These are phyloP conservation scores for Ceryle rudis DNA, from an alignment of 2,797 vertebrate genomes.

Conservation along the genomic window DNA sequence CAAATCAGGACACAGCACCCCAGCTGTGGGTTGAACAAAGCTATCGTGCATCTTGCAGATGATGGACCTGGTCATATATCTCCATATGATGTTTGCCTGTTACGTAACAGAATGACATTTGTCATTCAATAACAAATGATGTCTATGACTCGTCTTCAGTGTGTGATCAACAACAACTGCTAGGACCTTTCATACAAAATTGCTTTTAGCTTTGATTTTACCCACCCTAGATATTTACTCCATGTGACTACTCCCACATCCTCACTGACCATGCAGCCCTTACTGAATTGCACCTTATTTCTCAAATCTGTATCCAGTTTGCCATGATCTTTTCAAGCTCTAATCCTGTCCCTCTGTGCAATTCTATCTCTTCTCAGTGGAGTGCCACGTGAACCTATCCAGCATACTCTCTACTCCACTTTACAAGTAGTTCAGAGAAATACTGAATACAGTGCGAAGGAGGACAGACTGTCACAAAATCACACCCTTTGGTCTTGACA, in stretches of 20 bases:
- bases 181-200: not conserved
- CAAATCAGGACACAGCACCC: not conserved
- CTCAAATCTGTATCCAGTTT: not conserved
- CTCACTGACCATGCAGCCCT: not conserved
- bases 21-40: not conserved
- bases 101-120: not conserved
- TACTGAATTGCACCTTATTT: not conserved
- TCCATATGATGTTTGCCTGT: not conserved
- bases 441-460: rapidly evolving
- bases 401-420: not conserved
- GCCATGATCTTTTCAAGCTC: not conserved
- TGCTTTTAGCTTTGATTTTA: not conserved
- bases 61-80: not conserved
- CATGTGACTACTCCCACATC: not conserved
- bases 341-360: not conserved
- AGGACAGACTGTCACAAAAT: not conserved
- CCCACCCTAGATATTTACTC: not conserved
- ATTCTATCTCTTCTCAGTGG: not conserved
- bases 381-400: not conserved
- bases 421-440: not conserved
- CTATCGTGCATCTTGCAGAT: not conserved
- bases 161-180: not conserved
- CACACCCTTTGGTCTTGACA: not conserved
- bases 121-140: no score
- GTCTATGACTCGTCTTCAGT: not conserved